phyloP scores from a whole-genome alignment of 2,888 invertebrate species.

The Temnothorax ravouxi region DNA sequence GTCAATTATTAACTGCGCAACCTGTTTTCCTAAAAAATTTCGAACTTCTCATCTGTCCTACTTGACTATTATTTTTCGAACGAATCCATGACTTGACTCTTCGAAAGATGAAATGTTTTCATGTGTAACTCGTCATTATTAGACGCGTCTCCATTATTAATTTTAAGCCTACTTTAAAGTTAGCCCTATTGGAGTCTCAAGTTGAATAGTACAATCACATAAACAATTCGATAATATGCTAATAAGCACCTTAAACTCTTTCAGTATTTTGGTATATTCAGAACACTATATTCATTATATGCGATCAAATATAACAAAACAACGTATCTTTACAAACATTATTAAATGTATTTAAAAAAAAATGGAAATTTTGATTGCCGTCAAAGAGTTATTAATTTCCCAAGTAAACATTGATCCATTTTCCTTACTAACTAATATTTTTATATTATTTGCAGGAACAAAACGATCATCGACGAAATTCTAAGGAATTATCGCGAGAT shows the following conservation, averaged over 20 bases:
- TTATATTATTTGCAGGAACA: neutral
- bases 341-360: neutral
- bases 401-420: neutral
- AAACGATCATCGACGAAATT: neutral
- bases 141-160: neutral
- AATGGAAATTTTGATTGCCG: neutral
- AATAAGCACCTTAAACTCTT: neutral
- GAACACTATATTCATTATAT: neutral
- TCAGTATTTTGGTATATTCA: neutral
- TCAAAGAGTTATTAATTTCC: neutral
- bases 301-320: neutral
- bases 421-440: too few relatives aligned
- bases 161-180: too few relatives aligned
- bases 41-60: too few relatives aligned
- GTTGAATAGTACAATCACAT: too few relatives aligned
- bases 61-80: neutral
- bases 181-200: too few relatives aligned
- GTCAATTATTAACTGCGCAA: constrained; percentile 63
- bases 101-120: neutral
- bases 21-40: neutral
- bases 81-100: neutral
- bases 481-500: constrained; percentile 8
- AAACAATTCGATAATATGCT: too few relatives aligned
- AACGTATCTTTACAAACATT: neutral
- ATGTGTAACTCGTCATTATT: neutral